Evolutionary conservation across 2,113 vertebrate genomes (phyloP), one percentile per base, ranked within the genome.

Genomic region (Tachysurus fulvidraco): DNA sequence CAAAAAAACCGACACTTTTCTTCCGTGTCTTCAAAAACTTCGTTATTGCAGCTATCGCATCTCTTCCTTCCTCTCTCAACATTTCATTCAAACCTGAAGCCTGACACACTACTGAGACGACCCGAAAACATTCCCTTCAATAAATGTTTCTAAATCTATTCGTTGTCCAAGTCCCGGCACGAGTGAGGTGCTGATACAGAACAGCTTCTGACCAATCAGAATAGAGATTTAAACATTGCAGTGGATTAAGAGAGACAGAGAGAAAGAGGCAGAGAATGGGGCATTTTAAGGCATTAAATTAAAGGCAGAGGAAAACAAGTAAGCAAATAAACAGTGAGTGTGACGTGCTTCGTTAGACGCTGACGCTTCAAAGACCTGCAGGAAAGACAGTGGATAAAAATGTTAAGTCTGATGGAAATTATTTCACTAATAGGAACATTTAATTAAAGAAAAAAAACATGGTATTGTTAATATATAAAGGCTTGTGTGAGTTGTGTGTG

Each of bases 401-500:
- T 11, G 0, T 46, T 46, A 52, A 17, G n/a, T 1, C 13, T 17
- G 50, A 77, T 59, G 30, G 30, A 59, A 54, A 77, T 9, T 1
- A 14, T 25, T 79, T 79, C 50, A 28, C 14, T 11, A 36, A 80
- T 7, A 80, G 19, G 4, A 57, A 41, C 3, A 77, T 52, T 52
- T 19, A 57, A 79, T 7, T 23, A 23, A 73, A 73, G 12, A 1
- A 25, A 19, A 41, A 19, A 28, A 77, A 16, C 74, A 78, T 78
- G 50, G 50, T 28, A 28, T 2, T 78, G n/a, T 50, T 50, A 50
- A 78, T 17, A 54, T 25, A 14, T 28, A 76, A 44, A 57, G 52
- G 55, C 52, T 60, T 81, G 83, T 86, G 80, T 84, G 93, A 95
- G 88, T 95, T 95, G 89, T 95, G 95, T 93, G 91, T 93, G 91